Conservation (phyloP, 2,797 vertebrate genomes). For the Allobates femoralis region DNA sequence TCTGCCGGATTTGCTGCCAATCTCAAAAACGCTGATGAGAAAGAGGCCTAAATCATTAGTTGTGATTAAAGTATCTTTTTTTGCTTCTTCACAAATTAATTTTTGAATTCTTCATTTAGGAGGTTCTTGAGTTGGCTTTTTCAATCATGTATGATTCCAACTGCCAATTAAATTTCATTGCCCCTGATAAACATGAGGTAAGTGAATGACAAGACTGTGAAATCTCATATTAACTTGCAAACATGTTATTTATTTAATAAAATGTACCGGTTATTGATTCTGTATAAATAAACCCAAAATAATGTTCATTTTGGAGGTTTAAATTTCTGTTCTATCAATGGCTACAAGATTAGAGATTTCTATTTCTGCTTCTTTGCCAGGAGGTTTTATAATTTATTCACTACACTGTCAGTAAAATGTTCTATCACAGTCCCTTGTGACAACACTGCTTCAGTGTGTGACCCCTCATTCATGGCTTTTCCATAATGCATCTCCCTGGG, state of each 20-base stretch:
- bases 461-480: slow-evolving; percentile 35
- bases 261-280: neutral
- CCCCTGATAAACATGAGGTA: slow-evolving; percentile 98
- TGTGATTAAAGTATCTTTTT: neutral
- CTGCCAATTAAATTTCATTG: slow-evolving; percentile 97
- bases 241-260: neutral
- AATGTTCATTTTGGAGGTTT: neutral
- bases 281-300: neutral
- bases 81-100: neutral
- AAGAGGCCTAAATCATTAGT: no score
- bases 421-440: slow-evolving; percentile 32
- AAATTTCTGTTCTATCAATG: neutral
- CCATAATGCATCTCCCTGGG: slow-evolving; percentile 16
- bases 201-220: neutral
- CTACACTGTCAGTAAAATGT: slow-evolving; percentile 17
- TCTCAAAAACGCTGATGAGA: no score
- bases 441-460: slow-evolving; percentile 18
- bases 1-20: no score
- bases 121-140: slow-evolving; percentile 97
- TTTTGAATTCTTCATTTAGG: slow-evolving; percentile 73
- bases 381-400: slow-evolving; percentile 38
- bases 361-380: neutral
- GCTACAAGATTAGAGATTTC: neutral
- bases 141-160: slow-evolving; percentile 97
- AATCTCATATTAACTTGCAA: neutral